Percentiles rank a stretch among this genome's conserved stretches.
Conservation (phyloP, 2,797 vertebrate species). For the Poeciliopsis gracilis region DNA sequence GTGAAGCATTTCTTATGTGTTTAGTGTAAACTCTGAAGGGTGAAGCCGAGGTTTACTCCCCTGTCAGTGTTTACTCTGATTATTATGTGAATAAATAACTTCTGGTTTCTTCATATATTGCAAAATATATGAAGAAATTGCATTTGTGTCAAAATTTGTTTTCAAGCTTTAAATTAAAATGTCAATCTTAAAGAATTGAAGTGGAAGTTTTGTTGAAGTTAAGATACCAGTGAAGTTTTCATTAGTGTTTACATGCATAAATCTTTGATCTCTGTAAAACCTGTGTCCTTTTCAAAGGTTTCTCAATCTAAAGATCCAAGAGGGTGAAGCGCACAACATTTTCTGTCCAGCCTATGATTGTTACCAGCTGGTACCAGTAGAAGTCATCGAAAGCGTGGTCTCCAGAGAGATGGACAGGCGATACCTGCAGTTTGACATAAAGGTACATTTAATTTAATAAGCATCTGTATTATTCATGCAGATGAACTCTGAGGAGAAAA, state of each 20-base stretch:
- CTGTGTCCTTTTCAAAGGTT: constrained; percentile 81
- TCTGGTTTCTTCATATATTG: not conserved
- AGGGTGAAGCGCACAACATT: constrained; percentile 99
- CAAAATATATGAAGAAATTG: no score
- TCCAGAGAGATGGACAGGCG: constrained; percentile 99
- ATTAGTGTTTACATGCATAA: no score
- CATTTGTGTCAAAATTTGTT: not conserved
- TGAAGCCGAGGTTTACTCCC: not conserved
- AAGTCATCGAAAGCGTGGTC: constrained; percentile 98
- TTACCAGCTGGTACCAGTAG: constrained; percentile 97
- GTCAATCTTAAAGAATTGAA: not conserved
- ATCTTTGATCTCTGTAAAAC: constrained; percentile 5
- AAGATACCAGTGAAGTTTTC: not conserved
- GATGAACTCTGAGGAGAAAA: not conserved
- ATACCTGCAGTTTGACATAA: constrained; percentile 99
- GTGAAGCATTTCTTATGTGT: not conserved
- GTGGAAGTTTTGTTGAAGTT: not conserved
- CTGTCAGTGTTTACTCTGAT: not conserved
- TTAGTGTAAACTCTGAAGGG: not conserved
- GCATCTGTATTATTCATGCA: not conserved
- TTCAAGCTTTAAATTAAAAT: not conserved
- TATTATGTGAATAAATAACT: not conserved
- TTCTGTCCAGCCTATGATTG: constrained; percentile 98
- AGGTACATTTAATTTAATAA: constrained; percentile 77
- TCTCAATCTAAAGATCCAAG: constrained; percentile 98